Conservation (phyloP, 2,797 vertebrate species). For the Malacoraja senta region DNA sequence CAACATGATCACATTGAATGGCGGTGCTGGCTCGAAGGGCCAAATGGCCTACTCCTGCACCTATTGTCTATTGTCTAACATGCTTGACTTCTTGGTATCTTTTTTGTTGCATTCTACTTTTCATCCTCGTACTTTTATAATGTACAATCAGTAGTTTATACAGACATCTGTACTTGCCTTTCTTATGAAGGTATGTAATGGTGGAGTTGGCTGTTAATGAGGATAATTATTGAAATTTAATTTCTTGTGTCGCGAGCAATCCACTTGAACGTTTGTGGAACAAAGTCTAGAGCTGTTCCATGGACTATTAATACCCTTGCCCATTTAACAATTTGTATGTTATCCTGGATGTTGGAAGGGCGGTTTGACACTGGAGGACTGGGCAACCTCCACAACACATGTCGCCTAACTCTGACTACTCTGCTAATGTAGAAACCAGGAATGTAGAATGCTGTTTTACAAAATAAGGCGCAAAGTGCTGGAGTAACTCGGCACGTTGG, state of each 20-base stretch:
- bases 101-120: not conserved
- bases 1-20: too few species aligned
- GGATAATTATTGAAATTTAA: not conserved
- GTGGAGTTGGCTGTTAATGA: not conserved
- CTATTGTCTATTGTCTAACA: too few species aligned
- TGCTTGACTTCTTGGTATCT: not conserved
- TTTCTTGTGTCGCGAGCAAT: not conserved
- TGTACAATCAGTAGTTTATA: not conserved
- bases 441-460: too few species aligned
- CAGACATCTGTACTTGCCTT: not conserved
- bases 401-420: too few species aligned
- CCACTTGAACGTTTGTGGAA: not conserved
- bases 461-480: too few species aligned
- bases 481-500: too few species aligned
- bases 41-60: too few species aligned
- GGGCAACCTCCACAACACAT: too few species aligned
- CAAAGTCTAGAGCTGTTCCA: not conserved
- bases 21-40: too few species aligned
- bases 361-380: not conserved
- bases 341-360: not conserved
- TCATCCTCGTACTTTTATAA: not conserved
- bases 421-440: too few species aligned
- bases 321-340: not conserved
- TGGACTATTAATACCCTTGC: not conserved
- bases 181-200: not conserved